Evolutionary conservation across 1,140 invertebrate species (phyloP).

Genomic region (Drosophila leontia): DNA sequence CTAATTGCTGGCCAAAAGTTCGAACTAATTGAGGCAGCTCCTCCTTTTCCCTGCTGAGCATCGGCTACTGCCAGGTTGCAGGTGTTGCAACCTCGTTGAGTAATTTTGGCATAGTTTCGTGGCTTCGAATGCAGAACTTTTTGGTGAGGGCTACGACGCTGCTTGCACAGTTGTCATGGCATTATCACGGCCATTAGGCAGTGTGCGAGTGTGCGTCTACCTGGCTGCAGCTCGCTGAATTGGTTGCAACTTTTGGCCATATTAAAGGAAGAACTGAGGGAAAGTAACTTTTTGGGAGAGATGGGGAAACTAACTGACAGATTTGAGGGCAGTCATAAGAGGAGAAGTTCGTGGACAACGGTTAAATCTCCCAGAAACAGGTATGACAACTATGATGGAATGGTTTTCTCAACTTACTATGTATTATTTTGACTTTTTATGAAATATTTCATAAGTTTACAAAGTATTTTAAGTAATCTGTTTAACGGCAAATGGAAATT

Average conservation of each 20-base stretch:
- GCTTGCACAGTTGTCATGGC: slow-evolving; percentile 54
- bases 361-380: background rate
- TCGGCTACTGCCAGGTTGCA: slow-evolving; percentile 2
- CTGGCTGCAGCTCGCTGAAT: slow-evolving; percentile 19
- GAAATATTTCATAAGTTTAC: background rate
- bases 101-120: slow-evolving; percentile 65
- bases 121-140: slow-evolving; percentile 46
- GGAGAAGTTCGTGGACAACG: background rate
- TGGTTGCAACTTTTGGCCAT: slow-evolving; percentile 39
- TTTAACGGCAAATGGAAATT: no score
- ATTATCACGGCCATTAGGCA: slow-evolving; percentile 63
- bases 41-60: slow-evolving; percentile 5
- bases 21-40: slow-evolving; percentile 55
- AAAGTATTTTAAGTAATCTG: no score
- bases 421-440: background rate
- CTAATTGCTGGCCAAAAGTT: slow-evolving; percentile 55
- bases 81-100: slow-evolving; percentile 44
- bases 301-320: background rate
- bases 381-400: background rate
- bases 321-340: background rate
- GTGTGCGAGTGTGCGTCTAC: slow-evolving; percentile 23
- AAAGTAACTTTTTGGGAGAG: slow-evolving; percentile 15
- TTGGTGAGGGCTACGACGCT: slow-evolving; percentile 20
- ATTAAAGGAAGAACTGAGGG: slow-evolving; percentile 23
- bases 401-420: background rate